Conservation (phyloP, 2,888 invertebrate genomes). For the Nymphalis urticae region DNA sequence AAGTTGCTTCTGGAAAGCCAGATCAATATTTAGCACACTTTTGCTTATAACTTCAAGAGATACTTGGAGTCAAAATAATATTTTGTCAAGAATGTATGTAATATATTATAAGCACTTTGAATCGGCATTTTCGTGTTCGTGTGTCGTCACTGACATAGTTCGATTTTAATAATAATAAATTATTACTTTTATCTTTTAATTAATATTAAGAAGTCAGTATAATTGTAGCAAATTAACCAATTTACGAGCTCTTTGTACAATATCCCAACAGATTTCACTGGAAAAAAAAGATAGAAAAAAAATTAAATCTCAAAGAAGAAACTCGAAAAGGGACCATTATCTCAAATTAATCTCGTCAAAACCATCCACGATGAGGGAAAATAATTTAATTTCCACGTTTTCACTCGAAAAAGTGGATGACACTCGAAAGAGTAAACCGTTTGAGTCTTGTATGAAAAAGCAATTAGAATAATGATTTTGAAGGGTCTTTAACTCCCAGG, state of each 20-base stretch:
- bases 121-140: too few species aligned
- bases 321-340: slow-evolving; percentile 52
- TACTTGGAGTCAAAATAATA: too few species aligned
- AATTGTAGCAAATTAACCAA: slow-evolving; percentile 4
- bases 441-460: slow-evolving; percentile 67
- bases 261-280: slow-evolving; percentile 1
- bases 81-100: too few species aligned
- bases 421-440: slow-evolving; percentile 69
- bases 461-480: slow-evolving; percentile 76
- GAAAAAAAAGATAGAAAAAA: slow-evolving; percentile 3
- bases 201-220: neutral
- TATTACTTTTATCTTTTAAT: neutral
- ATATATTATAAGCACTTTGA: too few species aligned
- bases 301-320: slow-evolving; percentile 27
- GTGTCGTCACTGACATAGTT: too few species aligned
- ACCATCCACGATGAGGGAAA: slow-evolving; percentile 56
- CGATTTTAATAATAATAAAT: too few species aligned
- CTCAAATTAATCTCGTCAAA: slow-evolving; percentile 62
- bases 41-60: too few species aligned
- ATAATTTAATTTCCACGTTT: slow-evolving; percentile 77
- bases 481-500: slow-evolving; percentile 50
- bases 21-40: too few species aligned
- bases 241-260: slow-evolving; percentile 9
- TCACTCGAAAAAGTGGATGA: slow-evolving; percentile 61
- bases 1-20: too few species aligned